A percentile compares a stretch with the other conserved stretches of the same genome.
These are phyloP conservation scores for Andrena cerasifolii DNA, from an alignment of 1,140 invertebrate genomes.

Conservation along the genomic window DNA sequence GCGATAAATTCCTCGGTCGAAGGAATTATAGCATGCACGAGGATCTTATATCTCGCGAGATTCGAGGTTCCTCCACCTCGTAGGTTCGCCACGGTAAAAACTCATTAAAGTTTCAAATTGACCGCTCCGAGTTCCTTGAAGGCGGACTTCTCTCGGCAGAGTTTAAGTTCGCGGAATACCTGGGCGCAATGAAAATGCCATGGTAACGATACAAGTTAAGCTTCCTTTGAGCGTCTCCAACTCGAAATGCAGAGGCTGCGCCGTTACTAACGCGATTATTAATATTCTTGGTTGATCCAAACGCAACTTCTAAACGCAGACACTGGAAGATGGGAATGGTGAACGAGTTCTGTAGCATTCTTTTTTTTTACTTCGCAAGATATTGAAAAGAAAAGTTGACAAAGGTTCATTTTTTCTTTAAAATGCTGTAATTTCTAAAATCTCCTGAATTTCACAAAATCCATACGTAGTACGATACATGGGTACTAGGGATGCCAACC, in stretches of 20 bases:
- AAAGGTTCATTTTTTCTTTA: too few species aligned
- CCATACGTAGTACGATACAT: too few species aligned
- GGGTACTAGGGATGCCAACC: too few species aligned
- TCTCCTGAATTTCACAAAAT: too few species aligned
- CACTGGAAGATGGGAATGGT: too few species aligned
- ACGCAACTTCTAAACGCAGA: too few species aligned
- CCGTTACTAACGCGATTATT: not conserved
- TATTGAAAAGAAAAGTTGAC: too few species aligned
- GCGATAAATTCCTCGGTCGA: not conserved
- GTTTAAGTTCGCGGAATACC: constrained; percentile 4
- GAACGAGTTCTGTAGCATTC: too few species aligned
- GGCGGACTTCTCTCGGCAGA: not conserved
- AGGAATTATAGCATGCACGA: not conserved
- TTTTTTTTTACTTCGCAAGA: too few species aligned
- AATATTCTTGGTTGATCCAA: constrained; percentile 11
- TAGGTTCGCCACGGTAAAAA: constrained; percentile 18
- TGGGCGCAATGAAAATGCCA: not conserved
- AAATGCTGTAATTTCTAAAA: too few species aligned
- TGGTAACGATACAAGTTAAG: not conserved
- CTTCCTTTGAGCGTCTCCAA: constrained; percentile 6
- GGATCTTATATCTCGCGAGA: not conserved
- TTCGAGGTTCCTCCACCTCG: not conserved
- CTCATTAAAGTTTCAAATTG: constrained; percentile 43
- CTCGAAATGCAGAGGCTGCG: not conserved
- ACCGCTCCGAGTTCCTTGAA: not conserved